Percentiles rank a stretch among this genome's conserved stretches.
phyloP scores from a whole-genome alignment of 2,888 invertebrate species.

The Hypena proboscidalis region DNA sequence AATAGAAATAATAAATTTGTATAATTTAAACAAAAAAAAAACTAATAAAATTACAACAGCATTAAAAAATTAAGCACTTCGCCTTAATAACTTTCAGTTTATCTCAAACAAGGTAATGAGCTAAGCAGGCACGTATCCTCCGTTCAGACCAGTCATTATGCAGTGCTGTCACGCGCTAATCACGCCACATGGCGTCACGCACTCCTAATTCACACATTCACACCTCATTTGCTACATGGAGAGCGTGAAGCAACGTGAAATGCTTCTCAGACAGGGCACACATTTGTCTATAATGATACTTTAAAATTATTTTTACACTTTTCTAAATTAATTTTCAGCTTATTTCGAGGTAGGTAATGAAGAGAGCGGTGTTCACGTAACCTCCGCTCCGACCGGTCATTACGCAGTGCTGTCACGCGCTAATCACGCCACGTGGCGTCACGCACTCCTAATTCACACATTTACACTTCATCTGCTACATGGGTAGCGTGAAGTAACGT shows the following conservation, averaged over 20 bases:
- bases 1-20: no score
- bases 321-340: not conserved
- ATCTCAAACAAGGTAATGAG: no score
- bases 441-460: slow-evolving; percentile 61
- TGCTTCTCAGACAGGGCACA: no score
- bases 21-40: no score
- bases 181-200: slow-evolving; percentile 62
- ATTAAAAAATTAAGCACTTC: no score
- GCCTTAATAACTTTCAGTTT: no score
- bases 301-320: no score
- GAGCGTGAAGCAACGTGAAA: no score
- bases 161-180: slow-evolving; percentile 66
- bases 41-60: no score
- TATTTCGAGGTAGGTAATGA: not conserved
- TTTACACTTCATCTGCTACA: slow-evolving; percentile 59
- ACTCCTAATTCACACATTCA: slow-evolving; percentile 62
- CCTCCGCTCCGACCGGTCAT: slow-evolving; percentile 43
- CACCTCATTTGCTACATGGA: no score
- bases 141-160: slow-evolving; percentile 50
- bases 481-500: no score
- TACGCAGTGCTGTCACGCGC: slow-evolving; percentile 63
- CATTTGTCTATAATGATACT: no score
- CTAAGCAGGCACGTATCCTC: slow-evolving; percentile 29
- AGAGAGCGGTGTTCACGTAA: slow-evolving; percentile 17
- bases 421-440: slow-evolving; percentile 63